These are phyloP conservation scores for Urophycis tenuis DNA, from an alignment of 2,797 vertebrate species.

Conservation along the genomic window DNA sequence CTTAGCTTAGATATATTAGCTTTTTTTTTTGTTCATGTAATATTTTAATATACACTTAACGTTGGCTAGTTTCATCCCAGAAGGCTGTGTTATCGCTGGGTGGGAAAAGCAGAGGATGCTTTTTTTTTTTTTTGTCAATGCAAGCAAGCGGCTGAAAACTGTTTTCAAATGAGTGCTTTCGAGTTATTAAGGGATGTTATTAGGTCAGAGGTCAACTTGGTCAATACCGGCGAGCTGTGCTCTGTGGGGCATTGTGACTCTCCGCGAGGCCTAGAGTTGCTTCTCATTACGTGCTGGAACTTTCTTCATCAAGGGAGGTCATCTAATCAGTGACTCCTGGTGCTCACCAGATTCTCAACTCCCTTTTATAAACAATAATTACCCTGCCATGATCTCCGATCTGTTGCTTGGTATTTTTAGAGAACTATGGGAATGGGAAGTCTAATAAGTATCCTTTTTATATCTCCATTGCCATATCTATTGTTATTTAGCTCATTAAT, in stretches of 20 bases:
- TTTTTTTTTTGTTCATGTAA: background rate
- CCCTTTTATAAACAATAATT: no score
- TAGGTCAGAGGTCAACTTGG: background rate
- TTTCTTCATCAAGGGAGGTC: slow-evolving; percentile 28
- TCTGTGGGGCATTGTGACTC: background rate
- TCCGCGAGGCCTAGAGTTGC: background rate
- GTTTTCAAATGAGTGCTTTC: background rate
- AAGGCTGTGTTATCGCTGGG: background rate
- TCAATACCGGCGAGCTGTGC: background rate
- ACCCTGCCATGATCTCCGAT: background rate
- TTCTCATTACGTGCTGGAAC: slow-evolving; percentile 29
- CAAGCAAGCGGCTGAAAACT: background rate
- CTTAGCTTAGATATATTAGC: no score
- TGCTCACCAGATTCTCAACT: background rate
- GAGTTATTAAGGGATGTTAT: background rate
- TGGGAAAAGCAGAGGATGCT: background rate
- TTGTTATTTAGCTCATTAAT: background rate
- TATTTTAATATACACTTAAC: background rate
- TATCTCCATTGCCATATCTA: background rate
- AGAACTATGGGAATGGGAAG: background rate
- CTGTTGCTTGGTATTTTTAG: background rate
- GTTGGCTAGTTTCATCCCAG: background rate
- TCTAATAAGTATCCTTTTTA: no score
- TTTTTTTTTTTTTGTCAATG: no score
- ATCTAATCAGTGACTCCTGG: background rate